These are phyloP conservation scores for Unio pictorum DNA, from an alignment of 2,888 invertebrate species.

Conservation along the genomic window DNA sequence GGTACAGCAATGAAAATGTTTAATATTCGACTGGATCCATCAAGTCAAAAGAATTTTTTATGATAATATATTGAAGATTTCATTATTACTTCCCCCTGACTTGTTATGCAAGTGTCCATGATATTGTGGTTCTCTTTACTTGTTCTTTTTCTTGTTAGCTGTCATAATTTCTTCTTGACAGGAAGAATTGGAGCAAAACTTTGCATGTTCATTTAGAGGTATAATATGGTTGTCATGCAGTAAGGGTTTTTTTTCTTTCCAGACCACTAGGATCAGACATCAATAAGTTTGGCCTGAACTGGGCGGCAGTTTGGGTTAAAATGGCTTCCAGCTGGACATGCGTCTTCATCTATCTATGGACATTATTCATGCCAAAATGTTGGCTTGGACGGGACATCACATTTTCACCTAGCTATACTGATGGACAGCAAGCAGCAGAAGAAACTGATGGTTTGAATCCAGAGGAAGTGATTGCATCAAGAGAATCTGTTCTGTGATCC, in stretches of 20 bases:
- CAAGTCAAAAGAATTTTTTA: too few species aligned
- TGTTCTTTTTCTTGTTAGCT: too few species aligned
- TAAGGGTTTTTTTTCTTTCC: slow-evolving; percentile 8
- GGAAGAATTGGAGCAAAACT: too few species aligned
- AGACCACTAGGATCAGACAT: slow-evolving; percentile 71
- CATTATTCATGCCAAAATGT: slow-evolving; percentile 65
- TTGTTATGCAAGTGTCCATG: too few species aligned
- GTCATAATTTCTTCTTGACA: too few species aligned
- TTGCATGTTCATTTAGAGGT: too few species aligned
- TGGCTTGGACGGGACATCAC: slow-evolving; percentile 60
- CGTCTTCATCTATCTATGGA: slow-evolving; percentile 70
- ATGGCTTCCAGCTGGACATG: slow-evolving; percentile 73
- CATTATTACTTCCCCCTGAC: too few species aligned
- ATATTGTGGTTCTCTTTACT: too few species aligned
- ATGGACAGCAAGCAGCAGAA: slow-evolving; percentile 12
- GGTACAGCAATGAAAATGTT: too few species aligned
- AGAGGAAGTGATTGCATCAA: slow-evolving; percentile 24
- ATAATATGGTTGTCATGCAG: too few species aligned
- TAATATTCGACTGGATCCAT: too few species aligned
- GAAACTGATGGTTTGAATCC: slow-evolving; percentile 22
- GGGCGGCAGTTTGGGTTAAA: slow-evolving; percentile 74
- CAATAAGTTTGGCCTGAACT: slow-evolving; percentile 71
- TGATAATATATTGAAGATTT: too few species aligned
- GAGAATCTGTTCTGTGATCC: slow-evolving; percentile 18
- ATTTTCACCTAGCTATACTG: slow-evolving; percentile 16